Evolutionary conservation across 92 coral and sea anemone species (phyloP).

Genomic region (Zoanthus sansibaricus): DNA sequence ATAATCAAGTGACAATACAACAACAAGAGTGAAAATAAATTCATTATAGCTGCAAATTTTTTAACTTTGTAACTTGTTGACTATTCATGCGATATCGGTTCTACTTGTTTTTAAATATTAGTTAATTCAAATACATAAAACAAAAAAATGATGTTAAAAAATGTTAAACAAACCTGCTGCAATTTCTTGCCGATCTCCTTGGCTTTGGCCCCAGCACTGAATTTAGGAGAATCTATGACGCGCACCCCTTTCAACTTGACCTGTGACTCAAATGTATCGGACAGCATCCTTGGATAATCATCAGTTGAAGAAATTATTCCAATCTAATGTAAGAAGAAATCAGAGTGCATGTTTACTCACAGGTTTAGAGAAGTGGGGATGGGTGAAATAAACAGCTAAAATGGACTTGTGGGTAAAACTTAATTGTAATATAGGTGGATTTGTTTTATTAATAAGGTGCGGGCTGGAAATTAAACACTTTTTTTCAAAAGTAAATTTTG

Average conservation of each 20-base stretch:
- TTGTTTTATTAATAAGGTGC: too few relatives aligned
- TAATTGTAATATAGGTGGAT: too few relatives aligned
- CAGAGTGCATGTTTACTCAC: background rate
- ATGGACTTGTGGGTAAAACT: background rate
- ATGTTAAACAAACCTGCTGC: conserved; percentile 74
- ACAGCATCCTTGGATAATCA: conserved; percentile 78
- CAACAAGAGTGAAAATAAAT: too few relatives aligned
- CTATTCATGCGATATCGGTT: too few relatives aligned
- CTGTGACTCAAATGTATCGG: conserved; percentile 82
- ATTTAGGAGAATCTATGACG: conserved; percentile 83
- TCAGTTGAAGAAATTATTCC: conserved; percentile 89
- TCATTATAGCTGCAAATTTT: too few relatives aligned
- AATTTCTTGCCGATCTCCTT: conserved; percentile 81
- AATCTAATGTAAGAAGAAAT: conserved; percentile 63
- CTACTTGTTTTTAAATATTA: background rate
- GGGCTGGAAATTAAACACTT: too few relatives aligned
- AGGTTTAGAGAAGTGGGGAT: background rate
- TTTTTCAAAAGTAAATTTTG: too few relatives aligned
- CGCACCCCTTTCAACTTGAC: conserved; percentile 82
- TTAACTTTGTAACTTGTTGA: too few relatives aligned
- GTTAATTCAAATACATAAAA: background rate
- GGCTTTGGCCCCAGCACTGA: conserved; percentile 74
- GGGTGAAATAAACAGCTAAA: background rate
- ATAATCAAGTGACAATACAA: too few relatives aligned
- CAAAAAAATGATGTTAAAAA: background rate